These are phyloP conservation scores for Eptatretus burgeri DNA, from an alignment of 2,113 vertebrate genomes.

Conservation along the genomic window DNA sequence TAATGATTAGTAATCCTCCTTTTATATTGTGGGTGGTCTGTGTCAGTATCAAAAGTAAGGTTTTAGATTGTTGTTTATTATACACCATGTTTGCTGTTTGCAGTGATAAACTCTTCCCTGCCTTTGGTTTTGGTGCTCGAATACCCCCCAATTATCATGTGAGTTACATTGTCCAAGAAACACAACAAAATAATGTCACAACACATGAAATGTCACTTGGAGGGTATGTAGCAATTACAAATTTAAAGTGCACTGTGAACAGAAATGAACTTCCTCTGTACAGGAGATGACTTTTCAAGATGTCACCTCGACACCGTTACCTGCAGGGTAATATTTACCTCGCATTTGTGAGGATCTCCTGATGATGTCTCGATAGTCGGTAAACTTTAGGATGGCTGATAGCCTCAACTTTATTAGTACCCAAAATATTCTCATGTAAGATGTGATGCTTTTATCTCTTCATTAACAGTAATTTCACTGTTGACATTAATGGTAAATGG, in stretches of 20 bases:
- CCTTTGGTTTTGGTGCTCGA: slow-evolving; percentile 67
- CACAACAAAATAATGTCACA: not conserved
- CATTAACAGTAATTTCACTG: too few species aligned
- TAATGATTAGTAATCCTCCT: not conserved
- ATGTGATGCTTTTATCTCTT: too few species aligned
- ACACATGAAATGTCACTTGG: too few species aligned
- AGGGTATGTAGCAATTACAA: not conserved
- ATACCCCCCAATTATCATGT: slow-evolving; percentile 89
- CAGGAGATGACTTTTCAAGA: not conserved
- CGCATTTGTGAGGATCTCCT: not conserved
- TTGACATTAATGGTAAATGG: too few species aligned
- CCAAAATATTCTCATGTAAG: too few species aligned
- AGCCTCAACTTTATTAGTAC: too few species aligned
- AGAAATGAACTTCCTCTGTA: not conserved
- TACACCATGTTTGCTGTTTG: slow-evolving; percentile 12
- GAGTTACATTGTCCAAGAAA: slow-evolving; percentile 11
- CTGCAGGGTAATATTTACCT: not conserved
- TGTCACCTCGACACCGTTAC: not conserved
- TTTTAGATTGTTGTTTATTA: not conserved
- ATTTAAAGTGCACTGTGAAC: not conserved
- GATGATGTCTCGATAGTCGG: not conserved
- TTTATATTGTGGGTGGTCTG: not conserved
- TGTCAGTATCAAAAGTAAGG: not conserved
- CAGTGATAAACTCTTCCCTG: slow-evolving; percentile 78
- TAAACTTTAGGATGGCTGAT: too few species aligned